phyloP scores from a whole-genome alignment of 2,888 invertebrate species.

The Scaptomyza cyrtandrae region DNA sequence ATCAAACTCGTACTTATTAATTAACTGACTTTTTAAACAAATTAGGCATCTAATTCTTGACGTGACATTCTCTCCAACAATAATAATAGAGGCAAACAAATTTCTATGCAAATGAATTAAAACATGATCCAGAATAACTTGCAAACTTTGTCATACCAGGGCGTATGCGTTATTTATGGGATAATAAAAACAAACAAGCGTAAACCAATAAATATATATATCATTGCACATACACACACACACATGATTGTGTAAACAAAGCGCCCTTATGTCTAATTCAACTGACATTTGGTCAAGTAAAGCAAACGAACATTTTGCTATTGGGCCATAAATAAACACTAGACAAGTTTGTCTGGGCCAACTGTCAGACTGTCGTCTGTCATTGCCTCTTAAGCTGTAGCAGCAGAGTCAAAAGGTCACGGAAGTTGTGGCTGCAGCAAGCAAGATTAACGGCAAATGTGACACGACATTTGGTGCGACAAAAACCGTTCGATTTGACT shows the following conservation, averaged over 20 bases:
- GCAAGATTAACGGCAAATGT: slow-evolving; percentile 55
- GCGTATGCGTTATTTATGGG: slow-evolving; percentile 69
- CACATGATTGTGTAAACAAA: slow-evolving; percentile 30
- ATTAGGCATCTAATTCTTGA: slow-evolving; percentile 39
- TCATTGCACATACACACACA: neutral
- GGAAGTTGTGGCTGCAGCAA: slow-evolving; percentile 55
- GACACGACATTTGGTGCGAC: slow-evolving; percentile 53
- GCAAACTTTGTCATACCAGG: neutral
- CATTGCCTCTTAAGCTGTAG: neutral
- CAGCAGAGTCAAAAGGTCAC: slow-evolving; percentile 63
- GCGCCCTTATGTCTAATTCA: slow-evolving; percentile 42
- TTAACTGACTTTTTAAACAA: slow-evolving; percentile 58
- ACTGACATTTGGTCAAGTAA: slow-evolving; percentile 45
- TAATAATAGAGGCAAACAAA: slow-evolving; percentile 4
- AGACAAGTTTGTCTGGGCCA: slow-evolving; percentile 1
- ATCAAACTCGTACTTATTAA: slow-evolving; percentile 44
- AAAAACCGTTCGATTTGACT: slow-evolving; percentile 67
- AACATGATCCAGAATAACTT: slow-evolving; percentile 15
- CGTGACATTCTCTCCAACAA: slow-evolving; percentile 18
- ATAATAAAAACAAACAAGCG: slow-evolving; percentile 16
- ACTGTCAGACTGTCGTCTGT: slow-evolving; percentile 6
- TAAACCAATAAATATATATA: neutral
- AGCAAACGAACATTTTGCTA: slow-evolving; percentile 47
- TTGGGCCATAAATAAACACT: slow-evolving; percentile 49
- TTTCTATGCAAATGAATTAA: slow-evolving; percentile 26